Conservation (phyloP, 2,113 vertebrate genomes). For the Malurus melanocephalus region DNA sequence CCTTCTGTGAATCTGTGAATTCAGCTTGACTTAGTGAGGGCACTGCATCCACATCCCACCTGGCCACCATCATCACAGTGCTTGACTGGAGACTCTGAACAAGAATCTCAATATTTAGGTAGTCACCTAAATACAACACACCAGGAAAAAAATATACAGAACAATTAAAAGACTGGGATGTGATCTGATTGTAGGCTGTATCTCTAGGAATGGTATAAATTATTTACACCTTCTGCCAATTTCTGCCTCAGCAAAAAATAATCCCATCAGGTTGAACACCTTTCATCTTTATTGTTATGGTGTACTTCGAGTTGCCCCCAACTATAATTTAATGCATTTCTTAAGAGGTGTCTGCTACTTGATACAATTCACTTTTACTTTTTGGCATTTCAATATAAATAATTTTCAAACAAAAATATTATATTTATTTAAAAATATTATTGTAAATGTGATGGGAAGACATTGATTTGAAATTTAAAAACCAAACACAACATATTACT, state of each 20-base stretch:
- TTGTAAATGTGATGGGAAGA: background rate
- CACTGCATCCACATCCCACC: background rate
- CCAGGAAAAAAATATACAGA: background rate
- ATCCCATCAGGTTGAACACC: background rate
- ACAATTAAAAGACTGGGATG: background rate
- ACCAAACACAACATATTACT: background rate
- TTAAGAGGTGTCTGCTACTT: background rate
- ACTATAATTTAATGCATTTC: background rate
- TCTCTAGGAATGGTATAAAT: background rate
- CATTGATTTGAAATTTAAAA: background rate
- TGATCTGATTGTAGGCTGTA: background rate
- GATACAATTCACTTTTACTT: background rate
- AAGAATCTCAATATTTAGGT: background rate
- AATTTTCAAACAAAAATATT: background rate
- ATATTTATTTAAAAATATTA: background rate
- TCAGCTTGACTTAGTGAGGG: background rate
- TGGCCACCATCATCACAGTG: background rate
- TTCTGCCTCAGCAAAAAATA: background rate
- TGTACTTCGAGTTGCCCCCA: background rate
- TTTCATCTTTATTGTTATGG: background rate
- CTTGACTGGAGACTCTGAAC: background rate
- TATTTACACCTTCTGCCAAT: background rate
- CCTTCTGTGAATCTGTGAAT: background rate
- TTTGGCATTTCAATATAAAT: background rate
- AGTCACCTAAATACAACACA: accelerated